Evolutionary conservation across 2,797 vertebrate species (phyloP).

Genomic region (Mus caroli): DNA sequence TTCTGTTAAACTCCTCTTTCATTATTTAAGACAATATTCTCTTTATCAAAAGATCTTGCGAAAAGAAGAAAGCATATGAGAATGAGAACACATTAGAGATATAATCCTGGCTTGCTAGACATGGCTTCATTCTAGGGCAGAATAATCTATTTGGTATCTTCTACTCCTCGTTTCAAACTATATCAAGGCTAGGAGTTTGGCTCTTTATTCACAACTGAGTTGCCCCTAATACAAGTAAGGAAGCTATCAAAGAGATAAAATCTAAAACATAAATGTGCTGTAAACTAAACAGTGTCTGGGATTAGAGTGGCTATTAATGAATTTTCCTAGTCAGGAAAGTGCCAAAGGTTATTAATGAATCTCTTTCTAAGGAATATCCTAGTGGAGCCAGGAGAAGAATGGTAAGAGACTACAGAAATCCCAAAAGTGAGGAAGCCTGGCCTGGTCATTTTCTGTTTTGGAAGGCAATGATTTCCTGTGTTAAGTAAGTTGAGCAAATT

Average conservation of each 20-base stretch:
- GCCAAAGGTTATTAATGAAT: neutral
- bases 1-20: neutral
- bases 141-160: neutral
- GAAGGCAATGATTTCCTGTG: neutral
- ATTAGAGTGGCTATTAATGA: neutral
- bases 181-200: neutral
- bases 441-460: neutral
- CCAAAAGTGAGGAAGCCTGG: neutral
- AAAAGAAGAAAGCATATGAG: neutral
- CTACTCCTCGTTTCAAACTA: neutral
- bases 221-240: neutral
- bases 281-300: neutral
- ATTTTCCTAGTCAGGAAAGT: neutral
- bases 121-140: neutral
- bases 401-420: neutral
- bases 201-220: neutral
- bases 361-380: neutral
- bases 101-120: neutral
- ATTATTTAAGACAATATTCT: neutral
- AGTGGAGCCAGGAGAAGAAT: neutral
- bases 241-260: neutral
- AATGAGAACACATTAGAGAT: neutral
- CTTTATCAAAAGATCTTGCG: neutral
- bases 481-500: neutral
- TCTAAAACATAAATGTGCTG: neutral